A percentile compares a stretch with the other conserved stretches of the same genome.
These are phyloP conservation scores for Oasisia sp. DNA, from an alignment of 2,888 invertebrate genomes.

Conservation along the genomic window DNA sequence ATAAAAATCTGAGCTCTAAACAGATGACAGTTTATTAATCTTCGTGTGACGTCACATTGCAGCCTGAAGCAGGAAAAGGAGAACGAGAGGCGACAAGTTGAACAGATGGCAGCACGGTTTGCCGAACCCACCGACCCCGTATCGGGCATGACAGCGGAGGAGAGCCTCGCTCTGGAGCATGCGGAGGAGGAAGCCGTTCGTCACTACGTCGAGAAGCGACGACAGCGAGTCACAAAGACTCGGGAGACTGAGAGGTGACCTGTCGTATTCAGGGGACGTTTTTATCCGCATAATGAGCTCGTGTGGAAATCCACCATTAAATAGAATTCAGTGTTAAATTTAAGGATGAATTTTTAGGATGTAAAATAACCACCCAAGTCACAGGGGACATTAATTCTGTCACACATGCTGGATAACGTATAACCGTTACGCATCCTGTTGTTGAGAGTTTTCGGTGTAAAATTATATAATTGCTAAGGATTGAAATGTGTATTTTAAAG, in stretches of 20 bases:
- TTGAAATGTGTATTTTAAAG: no score
- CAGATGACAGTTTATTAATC: not conserved
- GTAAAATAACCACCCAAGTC: no score
- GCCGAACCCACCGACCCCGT: slow-evolving; percentile 50
- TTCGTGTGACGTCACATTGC: not conserved
- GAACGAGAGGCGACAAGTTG: slow-evolving; percentile 34
- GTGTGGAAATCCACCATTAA: no score
- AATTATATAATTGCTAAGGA: no score
- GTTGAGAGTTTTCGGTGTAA: no score
- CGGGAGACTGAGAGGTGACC: slow-evolving; percentile 23
- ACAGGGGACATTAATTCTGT: no score
- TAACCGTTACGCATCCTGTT: no score
- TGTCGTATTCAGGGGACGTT: not conserved
- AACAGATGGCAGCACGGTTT: slow-evolving; percentile 32
- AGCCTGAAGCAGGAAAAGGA: slow-evolving; percentile 39
- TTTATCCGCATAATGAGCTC: no score
- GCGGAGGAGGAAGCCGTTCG: slow-evolving; percentile 47
- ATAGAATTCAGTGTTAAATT: no score
- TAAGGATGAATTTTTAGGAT: no score
- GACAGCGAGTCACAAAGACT: not conserved
- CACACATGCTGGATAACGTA: no score
- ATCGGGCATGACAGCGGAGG: slow-evolving; percentile 49
- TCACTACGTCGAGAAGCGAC: slow-evolving; percentile 45
- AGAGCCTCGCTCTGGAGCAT: slow-evolving; percentile 49
- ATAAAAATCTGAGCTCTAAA: no score